Base-by-base conservation (phyloP, 2,888 invertebrate species). In the Epinotia ramella region DNA sequence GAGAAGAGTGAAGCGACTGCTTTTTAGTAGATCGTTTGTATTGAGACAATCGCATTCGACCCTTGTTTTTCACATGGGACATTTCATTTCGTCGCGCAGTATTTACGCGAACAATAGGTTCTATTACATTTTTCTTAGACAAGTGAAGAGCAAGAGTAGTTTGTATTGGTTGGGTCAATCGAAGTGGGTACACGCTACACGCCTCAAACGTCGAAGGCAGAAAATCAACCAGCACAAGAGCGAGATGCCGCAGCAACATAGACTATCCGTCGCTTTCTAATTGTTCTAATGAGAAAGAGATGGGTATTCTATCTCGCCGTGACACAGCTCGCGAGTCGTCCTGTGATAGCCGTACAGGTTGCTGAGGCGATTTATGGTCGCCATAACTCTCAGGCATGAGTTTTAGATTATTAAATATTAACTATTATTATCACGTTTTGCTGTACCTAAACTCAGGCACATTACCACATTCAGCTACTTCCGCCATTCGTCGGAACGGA, bases 21-120 rank as follows among this genome's bases (percentile, higher is more conserved):
- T 65, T 70, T 73, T 75, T 53, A 69, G 73, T 69, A 73, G 33
- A 33, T 65, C 70, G 70, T 75, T 75, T 70, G 74, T 75, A 65
- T 74, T 46, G 33, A 28, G 40, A 69, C 57, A 70, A 75, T 75
- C n/a, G 64, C 65, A 59, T 69, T 70, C 33, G 62, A 75, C 70
- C 74, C 65, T 75, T 75, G 74, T 75, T 60, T 65, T 46, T 57
- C 56, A 59, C 64, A 57, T 65, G 24, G 53, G 74, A 65, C 65
- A 40, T 75, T 65, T 69, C 59, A 28, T 65, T 65, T 75, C 56
- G 62, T 24, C 44, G 59, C 68, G 20, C 20, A 46, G 44, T 68
- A 59, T 68, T 68, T 59, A 68, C 44, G 16, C 16, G 18, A 44
- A 65, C 49, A 49, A 65, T 65, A 28, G 16, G 11, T 28, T 65